A percentile compares a stretch with the other conserved stretches of the same genome.
These are phyloP conservation scores for Saccopteryx bilineata DNA, from an alignment of 2,113 vertebrate genomes.

Conservation along the genomic window DNA sequence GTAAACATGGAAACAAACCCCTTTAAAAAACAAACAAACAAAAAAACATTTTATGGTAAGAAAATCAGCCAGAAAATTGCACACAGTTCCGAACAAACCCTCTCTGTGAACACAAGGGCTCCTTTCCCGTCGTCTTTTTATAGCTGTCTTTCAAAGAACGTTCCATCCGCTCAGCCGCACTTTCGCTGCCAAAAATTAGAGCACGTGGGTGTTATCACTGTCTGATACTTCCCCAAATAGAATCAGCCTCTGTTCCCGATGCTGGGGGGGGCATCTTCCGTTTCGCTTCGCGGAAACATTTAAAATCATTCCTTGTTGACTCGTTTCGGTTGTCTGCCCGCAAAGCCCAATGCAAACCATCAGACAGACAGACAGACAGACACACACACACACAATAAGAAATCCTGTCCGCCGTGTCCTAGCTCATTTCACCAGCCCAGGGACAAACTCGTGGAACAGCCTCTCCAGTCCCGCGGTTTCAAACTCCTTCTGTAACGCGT, in stretches of 20 bases:
- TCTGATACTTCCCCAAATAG: neutral
- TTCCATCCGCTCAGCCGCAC: neutral
- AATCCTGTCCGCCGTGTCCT: constrained; percentile 58
- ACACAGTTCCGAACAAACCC: neutral
- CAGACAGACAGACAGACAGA: neutral
- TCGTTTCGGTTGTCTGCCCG: neutral
- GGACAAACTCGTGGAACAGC: constrained; percentile 89
- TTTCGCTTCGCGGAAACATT: neutral
- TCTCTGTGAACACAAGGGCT: neutral
- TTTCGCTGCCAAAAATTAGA: neutral
- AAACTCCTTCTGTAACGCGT: constrained; percentile 92
- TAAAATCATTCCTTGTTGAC: neutral
- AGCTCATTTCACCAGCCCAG: constrained; percentile 82
- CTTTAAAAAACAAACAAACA: neutral
- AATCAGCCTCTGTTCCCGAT: neutral
- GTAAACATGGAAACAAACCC: constrained; percentile 56
- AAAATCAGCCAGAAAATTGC: neutral
- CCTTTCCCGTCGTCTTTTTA: neutral
- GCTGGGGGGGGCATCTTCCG: neutral
- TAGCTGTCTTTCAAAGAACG: fast-evolving
- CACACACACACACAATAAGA: neutral
- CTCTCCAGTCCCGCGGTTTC: constrained; percentile 86
- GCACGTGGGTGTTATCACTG: fast-evolving
- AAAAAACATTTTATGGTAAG: neutral
- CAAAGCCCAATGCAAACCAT: neutral